These are phyloP conservation scores for Diadophis punctatus DNA, from an alignment of 2,113 vertebrate species.

Conservation along the genomic window DNA sequence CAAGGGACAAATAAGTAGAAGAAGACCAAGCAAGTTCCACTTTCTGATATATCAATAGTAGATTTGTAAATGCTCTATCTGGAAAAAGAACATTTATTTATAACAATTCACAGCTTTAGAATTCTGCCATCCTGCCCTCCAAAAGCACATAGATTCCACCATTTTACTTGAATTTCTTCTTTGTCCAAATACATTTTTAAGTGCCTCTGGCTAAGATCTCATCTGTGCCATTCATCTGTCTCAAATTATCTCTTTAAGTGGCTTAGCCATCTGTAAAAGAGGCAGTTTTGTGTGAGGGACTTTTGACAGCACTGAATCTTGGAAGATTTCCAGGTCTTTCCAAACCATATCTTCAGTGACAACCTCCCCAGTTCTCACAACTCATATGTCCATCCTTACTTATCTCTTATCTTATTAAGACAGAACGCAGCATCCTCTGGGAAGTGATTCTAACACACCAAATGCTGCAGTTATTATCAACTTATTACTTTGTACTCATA, in stretches of 20 bases:
- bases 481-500: neutral
- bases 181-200: slow-evolving; percentile 4
- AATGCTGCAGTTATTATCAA: neutral
- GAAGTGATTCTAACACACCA: neutral
- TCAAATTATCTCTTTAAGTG: neutral
- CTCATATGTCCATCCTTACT: neutral
- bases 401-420: neutral
- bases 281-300: neutral
- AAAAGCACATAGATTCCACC: neutral
- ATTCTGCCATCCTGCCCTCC: neutral
- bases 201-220: slow-evolving; percentile 8
- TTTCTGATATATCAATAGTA: neutral
- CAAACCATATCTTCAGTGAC: neutral
- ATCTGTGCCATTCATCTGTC: slow-evolving; percentile 17
- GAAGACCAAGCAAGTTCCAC: neutral
- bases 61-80: neutral
- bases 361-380: neutral
- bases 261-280: slow-evolving; percentile 1
- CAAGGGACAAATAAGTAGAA: neutral
- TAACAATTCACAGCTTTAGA: neutral
- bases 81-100: neutral
- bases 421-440: neutral
- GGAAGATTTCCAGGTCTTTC: neutral
- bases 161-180: slow-evolving; percentile 1
- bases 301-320: neutral